Evolutionary conservation across 2,113 vertebrate genomes (phyloP).

Genomic region (Labeo catla): DNA sequence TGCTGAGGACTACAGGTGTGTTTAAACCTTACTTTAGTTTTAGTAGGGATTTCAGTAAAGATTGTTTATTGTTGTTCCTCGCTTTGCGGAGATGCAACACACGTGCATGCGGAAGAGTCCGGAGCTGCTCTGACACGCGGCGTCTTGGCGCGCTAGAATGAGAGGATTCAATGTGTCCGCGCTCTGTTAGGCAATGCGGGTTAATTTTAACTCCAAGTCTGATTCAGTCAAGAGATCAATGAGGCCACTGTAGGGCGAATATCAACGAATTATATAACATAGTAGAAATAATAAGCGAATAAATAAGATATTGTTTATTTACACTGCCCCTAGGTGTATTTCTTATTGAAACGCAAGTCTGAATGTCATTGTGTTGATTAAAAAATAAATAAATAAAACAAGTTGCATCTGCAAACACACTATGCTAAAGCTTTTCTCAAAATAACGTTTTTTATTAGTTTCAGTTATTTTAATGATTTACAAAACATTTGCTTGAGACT

Average conservation of each 20-base stretch:
- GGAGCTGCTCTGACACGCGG: background rate
- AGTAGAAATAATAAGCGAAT: background rate
- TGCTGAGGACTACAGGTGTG: background rate
- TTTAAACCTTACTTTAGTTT: slow-evolving; percentile 16
- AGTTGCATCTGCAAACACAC: background rate
- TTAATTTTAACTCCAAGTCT: slow-evolving; percentile 9
- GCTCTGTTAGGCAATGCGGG: background rate
- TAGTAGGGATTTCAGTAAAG: background rate
- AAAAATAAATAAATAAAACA: background rate
- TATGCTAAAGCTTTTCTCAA: background rate
- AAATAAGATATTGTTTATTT: background rate
- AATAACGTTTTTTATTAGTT: background rate
- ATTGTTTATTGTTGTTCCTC: slow-evolving; percentile 8
- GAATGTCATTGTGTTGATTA: background rate
- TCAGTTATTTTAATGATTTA: background rate
- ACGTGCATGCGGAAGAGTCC: background rate
- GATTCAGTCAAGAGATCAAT: background rate
- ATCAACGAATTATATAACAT: background rate
- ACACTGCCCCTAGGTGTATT: background rate
- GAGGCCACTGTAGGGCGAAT: background rate
- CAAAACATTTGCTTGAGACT: background rate
- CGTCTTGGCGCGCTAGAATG: background rate
- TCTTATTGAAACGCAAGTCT: background rate
- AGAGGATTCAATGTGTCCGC: background rate
- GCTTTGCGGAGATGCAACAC: background rate